Evolutionary conservation across 2,888 invertebrate species (phyloP), one percentile per base, ranked within the genome.

Genomic region (Pasiphila rectangulata): DNA sequence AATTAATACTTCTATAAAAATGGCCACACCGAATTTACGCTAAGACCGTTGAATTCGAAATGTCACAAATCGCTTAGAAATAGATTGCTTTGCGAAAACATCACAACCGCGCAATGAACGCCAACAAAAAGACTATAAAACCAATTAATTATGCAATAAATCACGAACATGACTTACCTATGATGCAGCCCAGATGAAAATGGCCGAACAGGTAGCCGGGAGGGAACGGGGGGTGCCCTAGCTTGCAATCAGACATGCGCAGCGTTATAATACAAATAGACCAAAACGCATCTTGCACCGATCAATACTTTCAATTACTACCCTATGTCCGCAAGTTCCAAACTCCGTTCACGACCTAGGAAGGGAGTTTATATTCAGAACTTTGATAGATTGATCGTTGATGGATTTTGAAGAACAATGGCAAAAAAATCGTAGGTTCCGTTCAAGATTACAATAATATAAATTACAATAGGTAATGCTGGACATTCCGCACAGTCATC

Each of bases 231-330:
- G 15, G 36, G 25, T 25, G 30, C 16, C 24, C 40, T 44, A 46
- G 35, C 43, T 9, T 54, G 51, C 56, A 50, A 41, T 23, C 45
- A 25, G 56, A 41, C 56, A 56, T 56, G 56, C 54, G 56, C 56
- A 36, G 23, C 7, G 43, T 27, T 9, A 34, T 24, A 30, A 23
- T 7, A 45, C 38, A 53, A 41, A 51, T 49, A 49, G 44, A 27
- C 45, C 43, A 49, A 54, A 56, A 40, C 43, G 56, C 56, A 57
- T 49, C 40, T 24, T 43, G 47, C 51, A 48, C 30, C 4, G 41
- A 48, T 52, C 51, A 29, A 52, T 52, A 51, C 7, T 1, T 0
- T n/a, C 35, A 24, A 51, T 45, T 38, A 32, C 29, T 48, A 24
- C 20, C 9, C 10, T 30, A n/a, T 15, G 9, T 5, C 16, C 17